These are phyloP conservation scores for Charaxes varanes DNA, from an alignment of 1,140 invertebrate genomes.

Conservation along the genomic window DNA sequence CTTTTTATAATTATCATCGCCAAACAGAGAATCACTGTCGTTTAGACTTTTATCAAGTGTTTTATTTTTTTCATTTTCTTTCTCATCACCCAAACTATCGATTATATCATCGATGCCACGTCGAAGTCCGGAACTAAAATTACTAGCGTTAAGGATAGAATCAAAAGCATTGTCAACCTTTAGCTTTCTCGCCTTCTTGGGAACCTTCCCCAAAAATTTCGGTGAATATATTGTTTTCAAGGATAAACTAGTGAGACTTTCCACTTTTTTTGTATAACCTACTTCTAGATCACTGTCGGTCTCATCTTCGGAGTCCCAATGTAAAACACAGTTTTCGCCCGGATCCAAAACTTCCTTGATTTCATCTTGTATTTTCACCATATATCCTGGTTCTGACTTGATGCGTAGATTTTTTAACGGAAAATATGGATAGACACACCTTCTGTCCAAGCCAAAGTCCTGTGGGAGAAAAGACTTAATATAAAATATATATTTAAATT, in stretches of 20 bases:
- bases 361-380: conserved; percentile 43
- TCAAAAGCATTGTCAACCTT: conserved; percentile 35
- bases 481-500: not conserved
- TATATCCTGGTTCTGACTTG: conserved; percentile 27
- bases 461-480: conserved; percentile 29
- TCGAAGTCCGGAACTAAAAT: conserved; percentile 17
- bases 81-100: conserved; percentile 27
- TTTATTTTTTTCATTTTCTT: conserved; percentile 5
- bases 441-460: conserved; percentile 39
- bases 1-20: conserved; percentile 12
- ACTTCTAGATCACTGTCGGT: conserved; percentile 22
- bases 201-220: conserved; percentile 41
- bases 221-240: conserved; percentile 41
- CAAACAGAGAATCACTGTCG: conserved; percentile 18
- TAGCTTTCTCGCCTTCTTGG: conserved; percentile 34
- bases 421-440: conserved; percentile 39
- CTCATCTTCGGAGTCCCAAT: conserved; percentile 47
- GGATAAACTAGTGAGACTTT: conserved; percentile 22
- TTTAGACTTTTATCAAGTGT: not conserved
- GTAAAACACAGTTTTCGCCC: conserved; percentile 29
- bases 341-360: conserved; percentile 27
- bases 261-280: conserved; percentile 17
- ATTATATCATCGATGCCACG: conserved; percentile 36
- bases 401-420: conserved; percentile 10
- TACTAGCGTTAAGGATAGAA: conserved; percentile 18